phyloP scores from a whole-genome alignment of 2,113 vertebrate genomes.

The Notarius quadriscutis region DNA sequence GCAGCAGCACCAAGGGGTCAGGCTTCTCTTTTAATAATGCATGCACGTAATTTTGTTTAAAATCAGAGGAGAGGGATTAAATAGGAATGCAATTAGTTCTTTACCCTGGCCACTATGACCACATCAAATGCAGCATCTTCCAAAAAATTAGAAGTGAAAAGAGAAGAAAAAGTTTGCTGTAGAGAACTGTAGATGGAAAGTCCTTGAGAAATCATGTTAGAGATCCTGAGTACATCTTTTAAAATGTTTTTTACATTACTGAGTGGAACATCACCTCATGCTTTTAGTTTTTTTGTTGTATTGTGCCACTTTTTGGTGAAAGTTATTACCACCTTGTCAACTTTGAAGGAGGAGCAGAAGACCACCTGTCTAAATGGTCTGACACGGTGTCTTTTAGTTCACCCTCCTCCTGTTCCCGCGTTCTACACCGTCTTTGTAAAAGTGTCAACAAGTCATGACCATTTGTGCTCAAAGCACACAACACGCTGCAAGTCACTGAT shows the following conservation, averaged over 20 bases:
- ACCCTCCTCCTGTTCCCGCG: not conserved
- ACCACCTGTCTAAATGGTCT: not conserved
- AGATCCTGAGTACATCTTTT: not conserved
- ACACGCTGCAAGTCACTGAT: not conserved
- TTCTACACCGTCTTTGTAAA: not conserved
- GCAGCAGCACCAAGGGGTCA: not conserved
- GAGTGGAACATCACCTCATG: not conserved
- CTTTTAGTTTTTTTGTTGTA: not conserved
- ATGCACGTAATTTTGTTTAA: constrained; percentile 32
- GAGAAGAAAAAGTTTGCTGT: not conserved
- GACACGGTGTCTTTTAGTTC: not conserved
- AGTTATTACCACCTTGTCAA: not conserved
- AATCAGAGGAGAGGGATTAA: not conserved
- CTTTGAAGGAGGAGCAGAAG: not conserved
- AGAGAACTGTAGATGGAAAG: not conserved
- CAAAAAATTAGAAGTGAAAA: not conserved
- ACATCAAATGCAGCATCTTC: not conserved
- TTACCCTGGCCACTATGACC: not conserved
- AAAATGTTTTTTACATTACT: not conserved
- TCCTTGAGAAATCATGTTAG: not conserved
- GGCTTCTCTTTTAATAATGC: constrained; percentile 58
- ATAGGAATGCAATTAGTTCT: not conserved
- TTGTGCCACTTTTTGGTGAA: not conserved
- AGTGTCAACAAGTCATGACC: not conserved
- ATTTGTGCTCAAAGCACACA: not conserved